Evolutionary conservation across 2,888 invertebrate genomes (phyloP).

Genomic region (Philaethria dido): DNA sequence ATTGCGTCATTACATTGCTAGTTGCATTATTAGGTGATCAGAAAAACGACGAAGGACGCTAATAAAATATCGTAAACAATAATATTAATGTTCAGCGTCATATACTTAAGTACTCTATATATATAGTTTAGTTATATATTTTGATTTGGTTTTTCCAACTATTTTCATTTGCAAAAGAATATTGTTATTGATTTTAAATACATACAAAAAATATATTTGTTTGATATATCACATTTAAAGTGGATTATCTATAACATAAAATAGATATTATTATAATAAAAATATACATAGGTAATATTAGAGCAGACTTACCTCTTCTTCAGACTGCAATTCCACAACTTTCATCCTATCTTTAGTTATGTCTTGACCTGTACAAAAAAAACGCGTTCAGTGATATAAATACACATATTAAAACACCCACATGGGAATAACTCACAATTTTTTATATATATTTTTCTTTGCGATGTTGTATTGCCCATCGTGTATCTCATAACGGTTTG

Average conservation of each 20-base stretch:
- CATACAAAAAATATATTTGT: too few species aligned
- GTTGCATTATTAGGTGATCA: not conserved
- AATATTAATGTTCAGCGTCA: not conserved
- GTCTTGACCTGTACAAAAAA: constrained; percentile 77
- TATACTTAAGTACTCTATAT: not conserved
- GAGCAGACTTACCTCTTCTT: constrained; percentile 68
- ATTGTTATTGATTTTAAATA: not conserved
- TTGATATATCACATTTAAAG: not conserved
- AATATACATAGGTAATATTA: not conserved
- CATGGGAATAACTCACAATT: constrained; percentile 70
- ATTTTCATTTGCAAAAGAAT: not conserved
- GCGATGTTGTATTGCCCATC: constrained; percentile 70
- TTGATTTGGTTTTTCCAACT: too few species aligned
- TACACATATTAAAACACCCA: constrained; percentile 27
- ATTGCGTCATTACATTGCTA: constrained; percentile 5
- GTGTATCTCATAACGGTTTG: constrained; percentile 66
- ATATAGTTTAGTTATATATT: not conserved
- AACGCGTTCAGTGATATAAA: constrained; percentile 45
- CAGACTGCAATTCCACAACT: constrained; percentile 74
- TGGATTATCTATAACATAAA: not conserved
- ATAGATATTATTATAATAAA: not conserved
- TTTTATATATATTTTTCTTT: constrained; percentile 58
- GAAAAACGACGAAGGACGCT: not conserved
- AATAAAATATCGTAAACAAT: not conserved
- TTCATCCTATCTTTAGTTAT: constrained; percentile 81